Conservation (phyloP, 2,797 vertebrate genomes). For the Acanthurus leucopareius region DNA sequence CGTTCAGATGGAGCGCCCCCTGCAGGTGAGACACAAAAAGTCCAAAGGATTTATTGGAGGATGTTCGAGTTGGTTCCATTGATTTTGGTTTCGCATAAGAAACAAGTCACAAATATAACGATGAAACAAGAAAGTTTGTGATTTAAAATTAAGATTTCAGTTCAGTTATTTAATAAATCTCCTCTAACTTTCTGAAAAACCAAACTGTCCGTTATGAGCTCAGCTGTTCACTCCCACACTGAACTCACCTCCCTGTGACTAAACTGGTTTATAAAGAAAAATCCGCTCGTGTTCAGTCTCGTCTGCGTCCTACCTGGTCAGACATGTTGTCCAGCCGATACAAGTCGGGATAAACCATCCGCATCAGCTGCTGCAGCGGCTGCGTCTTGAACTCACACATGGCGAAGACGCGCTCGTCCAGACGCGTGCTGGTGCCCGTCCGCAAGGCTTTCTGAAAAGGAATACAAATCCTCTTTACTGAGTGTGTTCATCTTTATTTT, state of each 20-base stretch:
- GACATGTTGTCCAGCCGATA: slow-evolving; percentile 95
- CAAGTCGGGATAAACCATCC: slow-evolving; percentile 93
- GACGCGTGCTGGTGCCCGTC: slow-evolving; percentile 92
- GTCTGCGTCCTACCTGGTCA: slow-evolving; percentile 88
- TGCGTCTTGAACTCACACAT: slow-evolving; percentile 99
- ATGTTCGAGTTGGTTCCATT: not conserved
- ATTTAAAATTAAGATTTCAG: not conserved
- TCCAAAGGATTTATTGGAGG: not conserved
- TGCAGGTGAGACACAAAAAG: slow-evolving; percentile 66
- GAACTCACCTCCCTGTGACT: not conserved
- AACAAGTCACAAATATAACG: not conserved
- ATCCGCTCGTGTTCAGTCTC: not conserved
- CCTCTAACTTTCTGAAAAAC: not conserved
- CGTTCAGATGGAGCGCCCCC: slow-evolving; percentile 94
- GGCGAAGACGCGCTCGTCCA: slow-evolving; percentile 95
- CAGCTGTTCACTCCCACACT: not conserved
- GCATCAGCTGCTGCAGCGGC: slow-evolving; percentile 94
- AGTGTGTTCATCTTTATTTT: not conserved
- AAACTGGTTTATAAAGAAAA: not conserved
- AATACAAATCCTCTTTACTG: fast-evolving
- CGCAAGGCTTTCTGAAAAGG: slow-evolving; percentile 92
- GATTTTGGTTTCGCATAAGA: not conserved
- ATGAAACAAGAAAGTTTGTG: not conserved
- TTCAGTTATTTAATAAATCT: too few relatives aligned
- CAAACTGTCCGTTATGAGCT: not conserved